Percentiles rank a stretch among this genome's conserved stretches.
Conservation (phyloP, 2,797 vertebrate species). For the Pipistrellus kuhlii region DNA sequence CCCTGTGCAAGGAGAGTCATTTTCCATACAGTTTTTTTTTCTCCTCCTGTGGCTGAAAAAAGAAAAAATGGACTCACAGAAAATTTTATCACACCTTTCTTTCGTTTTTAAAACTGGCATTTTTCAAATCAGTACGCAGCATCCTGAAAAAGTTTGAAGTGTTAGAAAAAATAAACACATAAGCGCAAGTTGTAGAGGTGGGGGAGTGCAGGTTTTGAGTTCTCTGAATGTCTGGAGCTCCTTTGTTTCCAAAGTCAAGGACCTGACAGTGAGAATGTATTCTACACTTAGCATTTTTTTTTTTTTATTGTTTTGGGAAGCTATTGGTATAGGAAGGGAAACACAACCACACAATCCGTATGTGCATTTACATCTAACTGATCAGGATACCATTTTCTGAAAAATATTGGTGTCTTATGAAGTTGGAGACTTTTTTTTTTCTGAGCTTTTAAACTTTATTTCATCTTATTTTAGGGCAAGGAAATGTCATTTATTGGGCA, state of each 20-base stretch:
- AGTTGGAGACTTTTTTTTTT: slow-evolving; percentile 44
- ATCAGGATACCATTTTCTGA: slow-evolving; percentile 19
- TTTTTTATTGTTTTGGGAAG: background rate
- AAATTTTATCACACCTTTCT: slow-evolving; percentile 40
- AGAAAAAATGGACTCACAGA: slow-evolving; percentile 27
- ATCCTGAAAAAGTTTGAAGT: slow-evolving; percentile 55
- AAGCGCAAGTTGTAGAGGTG: background rate
- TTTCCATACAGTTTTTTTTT: slow-evolving; percentile 58
- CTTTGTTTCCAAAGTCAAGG: slow-evolving; percentile 40
- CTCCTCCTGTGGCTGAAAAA: background rate
- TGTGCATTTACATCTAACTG: background rate
- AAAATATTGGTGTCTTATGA: slow-evolving; percentile 35
- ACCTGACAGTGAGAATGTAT: background rate
- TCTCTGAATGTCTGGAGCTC: slow-evolving; percentile 10
- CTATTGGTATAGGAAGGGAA: background rate
- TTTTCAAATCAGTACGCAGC: slow-evolving; percentile 56
- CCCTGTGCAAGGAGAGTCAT: slow-evolving; percentile 67
- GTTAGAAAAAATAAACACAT: slow-evolving; percentile 41
- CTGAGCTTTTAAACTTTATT: slow-evolving; percentile 46
- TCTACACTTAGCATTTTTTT: background rate
- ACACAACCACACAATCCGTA: background rate
- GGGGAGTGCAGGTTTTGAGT: background rate
- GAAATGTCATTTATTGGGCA: background rate
- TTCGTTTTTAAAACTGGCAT: slow-evolving; percentile 55
- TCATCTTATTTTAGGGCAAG: background rate